Base-by-base conservation (phyloP, 1,140 invertebrate species). In the Protaetia brevitarsis region DNA sequence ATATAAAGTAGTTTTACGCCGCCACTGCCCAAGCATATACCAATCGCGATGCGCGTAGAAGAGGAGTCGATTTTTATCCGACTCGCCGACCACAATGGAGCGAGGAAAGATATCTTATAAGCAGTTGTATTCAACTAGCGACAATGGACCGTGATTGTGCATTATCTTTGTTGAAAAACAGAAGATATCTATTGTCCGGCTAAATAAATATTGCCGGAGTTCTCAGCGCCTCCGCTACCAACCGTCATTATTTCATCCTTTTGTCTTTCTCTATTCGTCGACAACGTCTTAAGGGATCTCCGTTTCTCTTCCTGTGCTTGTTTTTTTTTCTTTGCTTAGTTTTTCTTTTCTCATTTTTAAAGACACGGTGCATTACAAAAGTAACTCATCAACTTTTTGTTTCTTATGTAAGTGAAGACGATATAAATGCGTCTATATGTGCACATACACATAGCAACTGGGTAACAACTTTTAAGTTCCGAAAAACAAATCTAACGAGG, bases 141-240 rank as follows among this genome's bases (percentile, higher is more conserved):
- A 68, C 67, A 68, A 68, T 68, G 59, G 67, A 60, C 63, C 64
- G 64, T 68, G 67, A 68, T 66, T 66, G 60, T 66, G 67, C 67
- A 66, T 26, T 68, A 68, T 66, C 67, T 66, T 66, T 68, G 37
- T 68, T 68, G 63, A 64, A 68, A 67, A 68, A 68, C 64, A 66
- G 45, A 68, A 68, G 67, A 68, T 68, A 68, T 65, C 67, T 66
- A 68, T 66, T 68, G 67, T 68, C 36, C 60, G 65, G 28, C 66
- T 66, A 68, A 64, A 68, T 68, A 68, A 68, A 68, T 68, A 68
- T 68, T 65, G 63, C 63, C 63, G 11, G 16, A 34, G 67, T 65
- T 66, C 67, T 59, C 67, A 65, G 67, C 67, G 63, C 37, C 64
- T 65, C 60, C 23, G 67, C 67, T 68, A 68, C 67, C 64, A 68